Evolutionary conservation across 2,113 vertebrate species (phyloP).

Genomic region (Colossoma macropomum): DNA sequence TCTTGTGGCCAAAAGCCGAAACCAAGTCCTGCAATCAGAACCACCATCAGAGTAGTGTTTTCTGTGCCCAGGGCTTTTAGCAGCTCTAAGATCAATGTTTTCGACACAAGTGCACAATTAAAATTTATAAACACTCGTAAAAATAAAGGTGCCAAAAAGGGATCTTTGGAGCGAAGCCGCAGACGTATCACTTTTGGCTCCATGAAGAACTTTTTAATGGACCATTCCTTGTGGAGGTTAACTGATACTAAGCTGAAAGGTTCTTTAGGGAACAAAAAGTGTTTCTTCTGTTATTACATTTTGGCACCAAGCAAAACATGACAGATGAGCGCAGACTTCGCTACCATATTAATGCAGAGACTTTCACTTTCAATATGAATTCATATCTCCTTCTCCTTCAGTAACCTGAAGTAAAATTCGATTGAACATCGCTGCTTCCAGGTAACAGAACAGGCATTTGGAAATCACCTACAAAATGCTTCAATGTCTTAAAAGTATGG

Average conservation of each 20-base stretch:
- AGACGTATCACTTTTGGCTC: neutral
- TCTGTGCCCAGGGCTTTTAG: neutral
- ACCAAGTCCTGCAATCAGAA: neutral
- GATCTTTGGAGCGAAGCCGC: too few relatives aligned
- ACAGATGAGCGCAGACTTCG: too few relatives aligned
- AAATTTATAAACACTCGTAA: neutral
- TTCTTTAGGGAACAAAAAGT: too few relatives aligned
- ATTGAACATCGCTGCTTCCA: too few relatives aligned
- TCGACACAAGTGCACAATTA: neutral
- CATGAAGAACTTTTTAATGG: neutral
- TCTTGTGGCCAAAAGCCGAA: neutral
- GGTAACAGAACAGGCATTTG: too few relatives aligned
- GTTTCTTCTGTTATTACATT: too few relatives aligned
- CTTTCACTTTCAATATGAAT: neutral
- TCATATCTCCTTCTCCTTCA: neutral
- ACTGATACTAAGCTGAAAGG: too few relatives aligned
- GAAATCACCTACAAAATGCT: neutral
- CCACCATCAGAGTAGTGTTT: slow-evolving; percentile 8
- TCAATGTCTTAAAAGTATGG: neutral
- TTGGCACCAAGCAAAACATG: too few relatives aligned
- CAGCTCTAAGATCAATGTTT: slow-evolving; percentile 17
- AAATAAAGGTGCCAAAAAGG: neutral
- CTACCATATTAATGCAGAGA: too few relatives aligned
- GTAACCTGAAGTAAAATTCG: neutral
- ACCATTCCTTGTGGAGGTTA: too few relatives aligned